Conservation (phyloP, 2,797 vertebrate genomes). For the Coendou prehensilis region DNA sequence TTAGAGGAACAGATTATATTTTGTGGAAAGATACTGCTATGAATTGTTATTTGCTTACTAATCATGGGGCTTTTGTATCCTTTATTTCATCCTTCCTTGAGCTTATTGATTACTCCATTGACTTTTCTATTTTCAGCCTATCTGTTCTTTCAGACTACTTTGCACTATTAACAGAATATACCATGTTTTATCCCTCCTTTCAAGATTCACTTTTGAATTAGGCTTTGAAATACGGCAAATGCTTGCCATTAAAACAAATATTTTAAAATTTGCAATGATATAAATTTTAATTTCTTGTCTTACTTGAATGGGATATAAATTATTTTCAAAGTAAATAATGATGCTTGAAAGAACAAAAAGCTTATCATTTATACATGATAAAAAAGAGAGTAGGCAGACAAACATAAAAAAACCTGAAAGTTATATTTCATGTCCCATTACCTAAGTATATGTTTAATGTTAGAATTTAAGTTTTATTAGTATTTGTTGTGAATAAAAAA, state of each 20-base stretch:
- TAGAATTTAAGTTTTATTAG: not conserved
- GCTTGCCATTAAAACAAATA: conserved; percentile 62
- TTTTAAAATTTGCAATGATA: conserved; percentile 43
- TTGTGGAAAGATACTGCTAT: conserved; percentile 65
- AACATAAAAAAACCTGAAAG: not conserved
- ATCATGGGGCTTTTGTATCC: conserved; percentile 56
- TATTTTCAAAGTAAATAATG: conserved; percentile 28
- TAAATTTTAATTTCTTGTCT: conserved; percentile 36
- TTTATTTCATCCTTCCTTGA: conserved; percentile 77
- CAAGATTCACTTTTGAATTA: conserved; percentile 58
- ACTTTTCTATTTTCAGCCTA: conserved; percentile 77
- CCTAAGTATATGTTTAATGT: not conserved
- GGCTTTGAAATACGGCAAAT: conserved; percentile 66
- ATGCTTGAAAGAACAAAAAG: not conserved
- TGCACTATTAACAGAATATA: conserved; percentile 70
- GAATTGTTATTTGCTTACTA: conserved; percentile 75
- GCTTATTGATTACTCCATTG: conserved; percentile 77
- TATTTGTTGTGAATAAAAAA: not conserved
- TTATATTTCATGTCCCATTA: not conserved
- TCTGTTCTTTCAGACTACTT: conserved; percentile 77
- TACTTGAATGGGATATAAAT: conserved; percentile 42
- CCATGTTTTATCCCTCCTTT: conserved; percentile 65
- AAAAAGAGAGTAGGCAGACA: not conserved
- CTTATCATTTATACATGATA: not conserved
- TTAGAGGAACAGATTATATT: conserved; percentile 50